A percentile compares a stretch with the other conserved stretches of the same genome.
Evolutionary conservation across 2,888 invertebrate genomes (phyloP).

Genomic region (Tenodera sinensis): DNA sequence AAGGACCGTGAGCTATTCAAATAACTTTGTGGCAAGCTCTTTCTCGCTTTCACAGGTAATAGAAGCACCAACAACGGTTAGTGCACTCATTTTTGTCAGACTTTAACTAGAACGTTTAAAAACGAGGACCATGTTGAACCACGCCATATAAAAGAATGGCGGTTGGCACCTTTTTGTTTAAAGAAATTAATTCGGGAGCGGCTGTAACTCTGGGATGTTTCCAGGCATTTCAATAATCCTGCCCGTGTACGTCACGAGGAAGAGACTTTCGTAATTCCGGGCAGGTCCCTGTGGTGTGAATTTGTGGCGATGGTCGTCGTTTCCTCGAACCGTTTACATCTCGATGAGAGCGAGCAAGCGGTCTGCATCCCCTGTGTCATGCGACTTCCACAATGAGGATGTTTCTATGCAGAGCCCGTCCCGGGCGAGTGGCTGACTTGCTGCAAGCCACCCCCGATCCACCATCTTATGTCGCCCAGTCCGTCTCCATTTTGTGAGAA

Average conservation of each 20-base stretch:
- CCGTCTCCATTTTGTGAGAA: neutral
- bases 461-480: neutral
- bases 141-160: neutral
- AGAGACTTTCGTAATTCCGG: neutral
- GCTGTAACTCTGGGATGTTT: neutral
- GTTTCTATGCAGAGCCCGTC: slow-evolving; percentile 29
- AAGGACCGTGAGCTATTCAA: too few species aligned
- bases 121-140: neutral
- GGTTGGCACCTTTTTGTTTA: neutral
- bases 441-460: neutral
- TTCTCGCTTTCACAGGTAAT: too few species aligned
- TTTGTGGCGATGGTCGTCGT: neutral
- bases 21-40: too few species aligned
- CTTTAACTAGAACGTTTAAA: neutral
- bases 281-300: neutral
- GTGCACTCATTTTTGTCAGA: neutral
- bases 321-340: neutral
- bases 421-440: slow-evolving; percentile 10
- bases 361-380: slow-evolving; percentile 10
- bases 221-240: neutral
- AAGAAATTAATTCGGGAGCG: neutral
- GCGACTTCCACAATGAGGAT: slow-evolving; percentile 25
- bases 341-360: neutral
- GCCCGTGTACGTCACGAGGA: neutral
- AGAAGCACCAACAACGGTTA: neutral